Percentiles rank a stretch among this genome's conserved stretches.
These are phyloP conservation scores for Orchesella cincta DNA, from an alignment of 1,140 invertebrate genomes.

Conservation along the genomic window DNA sequence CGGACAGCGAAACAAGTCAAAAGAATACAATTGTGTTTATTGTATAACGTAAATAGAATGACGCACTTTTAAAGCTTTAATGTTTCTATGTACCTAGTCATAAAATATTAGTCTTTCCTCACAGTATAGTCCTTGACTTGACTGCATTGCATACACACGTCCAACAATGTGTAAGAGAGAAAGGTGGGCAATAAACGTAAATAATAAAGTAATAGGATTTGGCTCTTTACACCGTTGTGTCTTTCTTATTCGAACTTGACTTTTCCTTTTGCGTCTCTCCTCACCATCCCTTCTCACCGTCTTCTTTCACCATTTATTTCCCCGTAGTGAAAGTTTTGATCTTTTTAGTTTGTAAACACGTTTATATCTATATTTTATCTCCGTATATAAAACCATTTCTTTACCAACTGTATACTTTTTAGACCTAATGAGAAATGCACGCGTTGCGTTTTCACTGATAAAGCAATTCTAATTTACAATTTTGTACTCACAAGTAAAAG, in stretches of 20 bases:
- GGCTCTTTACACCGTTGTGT: background rate
- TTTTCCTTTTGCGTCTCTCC: slow-evolving; percentile 1
- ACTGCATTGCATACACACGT: background rate
- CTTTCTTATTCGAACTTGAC: slow-evolving; percentile 3
- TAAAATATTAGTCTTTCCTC: background rate
- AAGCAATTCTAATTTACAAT: no score
- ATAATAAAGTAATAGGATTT: slow-evolving; percentile 39
- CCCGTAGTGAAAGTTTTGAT: background rate
- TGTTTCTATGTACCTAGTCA: background rate
- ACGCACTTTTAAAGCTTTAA: background rate
- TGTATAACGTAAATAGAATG: no score
- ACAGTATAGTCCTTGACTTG: background rate
- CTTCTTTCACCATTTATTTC: background rate
- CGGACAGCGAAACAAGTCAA: no score
- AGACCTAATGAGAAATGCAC: no score
- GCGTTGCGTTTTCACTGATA: no score
- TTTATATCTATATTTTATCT: no score
- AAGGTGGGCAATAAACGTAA: slow-evolving; percentile 37
- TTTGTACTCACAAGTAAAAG: no score
- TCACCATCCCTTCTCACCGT: no score
- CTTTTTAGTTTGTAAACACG: background rate
- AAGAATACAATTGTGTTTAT: no score
- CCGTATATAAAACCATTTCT: no score
- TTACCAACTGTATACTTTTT: no score
- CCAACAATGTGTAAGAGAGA: background rate